phyloP scores from a whole-genome alignment of 2,888 invertebrate genomes.

The Eupithecia vulgata region DNA sequence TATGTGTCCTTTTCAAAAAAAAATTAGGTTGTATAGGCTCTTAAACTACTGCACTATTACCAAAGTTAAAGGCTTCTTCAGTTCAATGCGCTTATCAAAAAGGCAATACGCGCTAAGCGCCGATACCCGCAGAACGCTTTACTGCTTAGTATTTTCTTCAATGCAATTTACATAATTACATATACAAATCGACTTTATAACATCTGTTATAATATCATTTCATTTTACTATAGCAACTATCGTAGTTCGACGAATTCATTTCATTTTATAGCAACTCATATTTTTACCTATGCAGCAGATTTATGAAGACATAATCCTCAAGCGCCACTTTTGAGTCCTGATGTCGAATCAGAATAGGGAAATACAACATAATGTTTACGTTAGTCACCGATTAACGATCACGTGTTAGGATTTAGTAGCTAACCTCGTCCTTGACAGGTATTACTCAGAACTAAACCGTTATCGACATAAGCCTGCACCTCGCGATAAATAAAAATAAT shows the following conservation, averaged over 20 bases:
- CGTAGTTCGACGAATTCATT: no score
- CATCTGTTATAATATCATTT: no score
- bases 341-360: not conserved
- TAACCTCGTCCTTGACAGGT: not conserved
- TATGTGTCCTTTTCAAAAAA: no score
- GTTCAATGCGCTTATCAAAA: no score
- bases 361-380: not conserved
- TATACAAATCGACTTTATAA: no score
- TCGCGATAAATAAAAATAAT: constrained; percentile 16
- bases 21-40: no score
- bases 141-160: not conserved
- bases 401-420: constrained; percentile 2
- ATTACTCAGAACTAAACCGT: not conserved
- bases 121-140: not conserved
- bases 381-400: not conserved
- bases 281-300: not conserved
- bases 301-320: not conserved
- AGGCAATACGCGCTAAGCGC: no score
- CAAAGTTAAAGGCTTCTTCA: no score
- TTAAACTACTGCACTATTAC: no score
- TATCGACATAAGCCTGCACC: constrained; percentile 15
- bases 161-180: not conserved
- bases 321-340: not conserved
- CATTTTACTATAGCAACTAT: no score
- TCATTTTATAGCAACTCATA: no score